phyloP scores from a whole-genome alignment of 2,888 invertebrate genomes.

The Tenthredo amoena region DNA sequence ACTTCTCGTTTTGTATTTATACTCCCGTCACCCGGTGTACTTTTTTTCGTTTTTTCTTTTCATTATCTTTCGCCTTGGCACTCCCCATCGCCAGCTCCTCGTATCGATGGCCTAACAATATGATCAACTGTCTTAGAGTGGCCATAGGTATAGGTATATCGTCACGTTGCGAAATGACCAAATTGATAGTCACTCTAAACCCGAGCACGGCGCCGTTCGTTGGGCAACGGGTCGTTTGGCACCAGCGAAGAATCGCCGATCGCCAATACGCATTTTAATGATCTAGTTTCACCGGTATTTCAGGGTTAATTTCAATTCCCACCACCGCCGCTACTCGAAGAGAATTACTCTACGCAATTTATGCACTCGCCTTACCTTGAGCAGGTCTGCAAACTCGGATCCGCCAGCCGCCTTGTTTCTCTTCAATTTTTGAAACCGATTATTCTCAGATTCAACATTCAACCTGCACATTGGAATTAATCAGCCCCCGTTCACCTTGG shows the following conservation, averaged over 20 bases:
- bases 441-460: not conserved
- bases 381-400: not conserved
- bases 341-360: not conserved
- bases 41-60: not conserved
- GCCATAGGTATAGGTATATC: not conserved
- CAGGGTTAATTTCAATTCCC: conserved; percentile 22
- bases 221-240: conserved; percentile 60
- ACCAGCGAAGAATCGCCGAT: conserved; percentile 57
- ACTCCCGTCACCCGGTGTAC: conserved; percentile 53
- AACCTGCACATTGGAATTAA: not conserved
- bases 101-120: conserved; percentile 10
- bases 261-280: conserved; percentile 18
- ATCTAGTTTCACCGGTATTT: conserved; percentile 32
- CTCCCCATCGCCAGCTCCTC: conserved; percentile 38
- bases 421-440: not conserved
- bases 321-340: not conserved
- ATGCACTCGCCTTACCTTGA: not conserved
- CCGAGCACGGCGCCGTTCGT: conserved; percentile 48
- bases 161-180: conserved; percentile 59
- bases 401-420: not conserved
- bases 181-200: conserved; percentile 55
- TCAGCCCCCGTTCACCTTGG: conserved; percentile 12
- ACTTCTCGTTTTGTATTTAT: conserved; percentile 65
- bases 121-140: not conserved
- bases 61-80: not conserved